Evolutionary conservation across 2,888 invertebrate genomes (phyloP).

Genomic region (Sisyra nigra): DNA sequence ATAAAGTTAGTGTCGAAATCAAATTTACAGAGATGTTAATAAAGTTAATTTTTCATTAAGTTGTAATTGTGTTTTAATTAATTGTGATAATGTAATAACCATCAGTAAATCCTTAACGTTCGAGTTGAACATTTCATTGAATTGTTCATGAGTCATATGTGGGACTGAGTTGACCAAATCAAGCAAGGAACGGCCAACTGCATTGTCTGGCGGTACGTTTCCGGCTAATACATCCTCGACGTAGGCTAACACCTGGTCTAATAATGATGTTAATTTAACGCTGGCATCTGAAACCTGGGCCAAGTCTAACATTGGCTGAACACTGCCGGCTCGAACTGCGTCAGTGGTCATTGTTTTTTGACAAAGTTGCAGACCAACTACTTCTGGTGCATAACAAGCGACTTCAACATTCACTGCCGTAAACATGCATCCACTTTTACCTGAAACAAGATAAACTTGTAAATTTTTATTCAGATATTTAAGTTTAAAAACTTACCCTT

Average conservation of each 20-base stretch:
- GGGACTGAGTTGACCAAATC: slow-evolving; percentile 86
- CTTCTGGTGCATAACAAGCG: slow-evolving; percentile 84
- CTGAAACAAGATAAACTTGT: too few relatives aligned
- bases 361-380: slow-evolving; percentile 62
- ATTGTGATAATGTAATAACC: slow-evolving; percentile 90
- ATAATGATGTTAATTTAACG: slow-evolving; percentile 52
- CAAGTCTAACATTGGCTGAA: slow-evolving; percentile 53
- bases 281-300: slow-evolving; percentile 78
- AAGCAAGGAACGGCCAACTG: slow-evolving; percentile 77
- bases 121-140: slow-evolving; percentile 89
- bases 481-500: too few relatives aligned
- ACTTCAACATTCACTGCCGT: slow-evolving; percentile 86
- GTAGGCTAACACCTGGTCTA: slow-evolving; percentile 67
- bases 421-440: slow-evolving; percentile 90
- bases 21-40: slow-evolving; percentile 47
- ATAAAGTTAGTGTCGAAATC: background rate
- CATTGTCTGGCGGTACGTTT: slow-evolving; percentile 61
- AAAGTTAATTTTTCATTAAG: slow-evolving; percentile 90
- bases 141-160: slow-evolving; percentile 76
- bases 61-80: slow-evolving; percentile 91
- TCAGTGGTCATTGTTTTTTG: slow-evolving; percentile 58
- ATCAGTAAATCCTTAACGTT: slow-evolving; percentile 95
- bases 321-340: slow-evolving; percentile 27
- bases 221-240: slow-evolving; percentile 86
- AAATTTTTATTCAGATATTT: too few relatives aligned